Conservation (phyloP, 1,140 invertebrate species). For the Sycophaga agraensis region DNA sequence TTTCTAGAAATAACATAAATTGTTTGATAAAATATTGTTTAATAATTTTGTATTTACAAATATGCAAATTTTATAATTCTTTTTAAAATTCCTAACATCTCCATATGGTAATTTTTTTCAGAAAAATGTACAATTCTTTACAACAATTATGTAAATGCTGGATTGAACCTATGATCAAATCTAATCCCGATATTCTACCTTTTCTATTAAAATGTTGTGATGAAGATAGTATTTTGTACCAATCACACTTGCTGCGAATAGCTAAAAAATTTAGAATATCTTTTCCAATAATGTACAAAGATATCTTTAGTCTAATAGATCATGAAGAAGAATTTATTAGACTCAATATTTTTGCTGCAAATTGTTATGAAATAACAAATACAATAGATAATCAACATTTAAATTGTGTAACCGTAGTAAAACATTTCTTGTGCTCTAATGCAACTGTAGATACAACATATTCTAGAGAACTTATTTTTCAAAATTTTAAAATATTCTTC, state of each 20-base stretch:
- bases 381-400: constrained; percentile 5
- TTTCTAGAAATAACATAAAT: not conserved
- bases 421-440: constrained; percentile 39
- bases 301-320: constrained; percentile 4
- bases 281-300: not conserved
- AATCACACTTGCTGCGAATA: constrained; percentile 38
- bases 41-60: no score
- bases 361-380: constrained; percentile 32
- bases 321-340: constrained; percentile 36
- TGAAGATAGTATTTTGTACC: constrained; percentile 24
- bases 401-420: constrained; percentile 28
- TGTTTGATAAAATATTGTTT: not conserved
- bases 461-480: constrained; percentile 41
- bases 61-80: no score
- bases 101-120: no score
- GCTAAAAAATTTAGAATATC: constrained; percentile 13
- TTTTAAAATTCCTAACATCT: no score
- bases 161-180: constrained; percentile 40
- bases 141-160: constrained; percentile 41
- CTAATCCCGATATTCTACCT: constrained; percentile 28
- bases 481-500: constrained; percentile 40
- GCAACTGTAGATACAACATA: constrained; percentile 37
- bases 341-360: constrained; percentile 41
- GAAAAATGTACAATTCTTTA: constrained; percentile 38
- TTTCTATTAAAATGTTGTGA: constrained; percentile 35